Evolutionary conservation across 1,140 invertebrate species (phyloP).

Genomic region (Hesperophylax magnus): DNA sequence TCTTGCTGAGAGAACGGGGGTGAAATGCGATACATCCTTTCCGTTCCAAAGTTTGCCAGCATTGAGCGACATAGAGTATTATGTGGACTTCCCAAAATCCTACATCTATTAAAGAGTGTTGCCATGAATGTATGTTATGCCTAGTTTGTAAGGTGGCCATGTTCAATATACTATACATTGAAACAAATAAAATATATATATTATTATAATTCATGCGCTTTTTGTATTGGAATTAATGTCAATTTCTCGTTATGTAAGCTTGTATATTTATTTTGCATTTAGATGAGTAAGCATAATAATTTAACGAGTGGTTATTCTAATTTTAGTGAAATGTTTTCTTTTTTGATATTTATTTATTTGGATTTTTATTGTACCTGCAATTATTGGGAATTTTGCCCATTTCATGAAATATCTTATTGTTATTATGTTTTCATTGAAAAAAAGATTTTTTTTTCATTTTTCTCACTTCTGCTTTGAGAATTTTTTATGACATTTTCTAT

Average conservation of each 20-base stretch:
- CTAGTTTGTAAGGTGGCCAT: conserved; percentile 47
- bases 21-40: too few species aligned
- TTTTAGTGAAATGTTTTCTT: conserved; percentile 30
- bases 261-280: conserved; percentile 49
- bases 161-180: conserved; percentile 43
- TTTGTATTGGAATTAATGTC: conserved; percentile 55
- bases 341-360: conserved; percentile 37
- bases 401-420: conserved; percentile 14
- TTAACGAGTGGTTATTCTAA: conserved; percentile 29
- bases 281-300: conserved; percentile 36
- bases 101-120: conserved; percentile 14
- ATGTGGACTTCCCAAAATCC: background rate
- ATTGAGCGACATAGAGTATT: background rate
- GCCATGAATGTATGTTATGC: conserved; percentile 35
- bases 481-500: background rate
- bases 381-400: background rate
- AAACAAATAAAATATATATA: conserved; percentile 43
- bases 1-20: too few species aligned
- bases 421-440: conserved; percentile 9
- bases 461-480: background rate
- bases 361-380: conserved; percentile 27
- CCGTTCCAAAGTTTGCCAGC: too few species aligned
- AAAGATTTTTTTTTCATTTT: background rate
- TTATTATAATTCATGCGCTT: conserved; percentile 43
- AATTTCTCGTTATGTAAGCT: conserved; percentile 52